Conservation (phyloP, 1,140 invertebrate species). For the Lucilia cuprina region DNA sequence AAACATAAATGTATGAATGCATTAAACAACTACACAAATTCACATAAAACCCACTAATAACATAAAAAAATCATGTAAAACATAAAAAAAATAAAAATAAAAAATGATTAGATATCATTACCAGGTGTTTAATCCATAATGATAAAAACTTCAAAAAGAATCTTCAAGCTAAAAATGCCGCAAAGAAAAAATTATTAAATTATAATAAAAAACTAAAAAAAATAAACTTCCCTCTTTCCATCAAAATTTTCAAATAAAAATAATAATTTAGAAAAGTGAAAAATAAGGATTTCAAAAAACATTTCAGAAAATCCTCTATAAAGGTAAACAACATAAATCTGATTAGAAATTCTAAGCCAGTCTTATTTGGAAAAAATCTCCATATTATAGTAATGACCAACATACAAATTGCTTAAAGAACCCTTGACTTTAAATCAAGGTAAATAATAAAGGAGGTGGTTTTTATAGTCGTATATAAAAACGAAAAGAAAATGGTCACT, state of each 20-base stretch:
- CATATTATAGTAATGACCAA: not conserved
- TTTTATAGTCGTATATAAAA: not conserved
- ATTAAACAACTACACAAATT: no score
- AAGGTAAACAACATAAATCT: not conserved
- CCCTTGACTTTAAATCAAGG: not conserved
- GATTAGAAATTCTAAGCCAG: not conserved
- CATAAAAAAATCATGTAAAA: not conserved
- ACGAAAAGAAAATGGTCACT: not conserved
- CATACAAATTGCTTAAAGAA: not conserved
- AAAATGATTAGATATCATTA: not conserved
- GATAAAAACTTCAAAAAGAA: not conserved
- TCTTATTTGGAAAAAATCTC: not conserved
- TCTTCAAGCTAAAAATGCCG: not conserved
- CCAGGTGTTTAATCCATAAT: conserved; percentile 3
- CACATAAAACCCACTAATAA: not conserved
- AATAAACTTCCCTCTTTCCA: not conserved
- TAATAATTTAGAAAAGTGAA: not conserved
- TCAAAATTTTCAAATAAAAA: not conserved
- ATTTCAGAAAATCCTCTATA: not conserved
- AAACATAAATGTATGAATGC: not conserved
- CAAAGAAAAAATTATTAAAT: not conserved
- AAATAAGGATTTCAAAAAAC: not conserved
- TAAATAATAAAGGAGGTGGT: not conserved
- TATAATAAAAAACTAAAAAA: no score
- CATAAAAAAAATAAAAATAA: not conserved